These are phyloP conservation scores for Nomada goodeniana DNA, from an alignment of 2,888 invertebrate species.

Conservation along the genomic window DNA sequence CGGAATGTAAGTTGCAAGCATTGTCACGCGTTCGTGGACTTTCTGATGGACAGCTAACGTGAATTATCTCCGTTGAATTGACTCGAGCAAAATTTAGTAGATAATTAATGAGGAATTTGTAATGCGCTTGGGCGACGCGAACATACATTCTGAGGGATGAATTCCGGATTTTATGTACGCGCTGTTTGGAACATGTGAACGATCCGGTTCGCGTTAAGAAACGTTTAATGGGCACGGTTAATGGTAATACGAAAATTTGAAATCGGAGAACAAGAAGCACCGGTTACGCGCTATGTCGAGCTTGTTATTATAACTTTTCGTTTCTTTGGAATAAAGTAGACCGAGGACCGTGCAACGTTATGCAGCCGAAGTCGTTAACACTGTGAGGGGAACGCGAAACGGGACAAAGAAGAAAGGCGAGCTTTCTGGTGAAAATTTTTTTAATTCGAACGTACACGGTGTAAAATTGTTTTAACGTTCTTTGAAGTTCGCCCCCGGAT, in stretches of 20 bases:
- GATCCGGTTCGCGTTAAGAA: no score
- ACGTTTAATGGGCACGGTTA: no score
- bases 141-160: no score
- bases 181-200: no score
- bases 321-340: no score
- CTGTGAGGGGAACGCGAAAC: neutral
- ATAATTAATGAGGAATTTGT: no score
- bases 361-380: neutral
- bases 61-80: neutral
- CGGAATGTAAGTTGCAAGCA: neutral
- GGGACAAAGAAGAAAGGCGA: no score
- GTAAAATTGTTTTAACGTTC: constrained; percentile 15
- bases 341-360: neutral
- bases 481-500: constrained; percentile 14
- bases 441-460: constrained; percentile 1
- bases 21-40: neutral
- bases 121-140: no score
- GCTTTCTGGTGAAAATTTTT: neutral
- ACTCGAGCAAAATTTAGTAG: no score
- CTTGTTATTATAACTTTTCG: no score
- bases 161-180: no score
- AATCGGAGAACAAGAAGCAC: constrained; percentile 28
- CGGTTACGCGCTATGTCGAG: neutral
- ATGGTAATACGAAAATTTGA: constrained; percentile 23
- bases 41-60: neutral